Percentiles rank a stretch among this genome's conserved stretches.
phyloP scores from a whole-genome alignment of 1,140 invertebrate genomes.

The Oreohelix idahoensis region DNA sequence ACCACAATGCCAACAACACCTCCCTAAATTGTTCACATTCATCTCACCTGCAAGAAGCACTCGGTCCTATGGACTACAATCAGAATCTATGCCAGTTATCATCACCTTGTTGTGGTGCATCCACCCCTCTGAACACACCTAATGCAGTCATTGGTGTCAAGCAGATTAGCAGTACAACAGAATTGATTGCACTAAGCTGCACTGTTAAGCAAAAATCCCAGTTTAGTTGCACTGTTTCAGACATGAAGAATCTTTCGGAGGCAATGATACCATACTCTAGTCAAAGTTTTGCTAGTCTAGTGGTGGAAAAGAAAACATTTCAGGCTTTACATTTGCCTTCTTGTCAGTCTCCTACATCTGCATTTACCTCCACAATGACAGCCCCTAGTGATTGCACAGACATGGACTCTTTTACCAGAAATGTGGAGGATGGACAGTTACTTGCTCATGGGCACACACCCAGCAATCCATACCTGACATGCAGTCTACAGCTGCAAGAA shows the following conservation, averaged over 20 bases:
- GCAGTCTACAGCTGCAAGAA: not conserved
- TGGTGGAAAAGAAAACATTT: not conserved
- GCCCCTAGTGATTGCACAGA: not conserved
- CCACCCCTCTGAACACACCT: no score
- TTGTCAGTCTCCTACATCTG: not conserved
- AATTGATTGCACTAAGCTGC: not conserved
- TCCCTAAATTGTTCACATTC: not conserved
- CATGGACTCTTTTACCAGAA: not conserved
- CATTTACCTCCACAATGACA: not conserved
- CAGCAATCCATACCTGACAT: not conserved
- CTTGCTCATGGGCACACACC: not conserved
- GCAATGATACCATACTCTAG: not conserved
- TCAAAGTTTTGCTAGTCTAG: not conserved
- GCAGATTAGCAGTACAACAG: not conserved
- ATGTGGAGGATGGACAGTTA: not conserved
- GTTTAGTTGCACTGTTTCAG: not conserved
- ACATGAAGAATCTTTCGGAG: not conserved
- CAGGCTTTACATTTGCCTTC: not conserved
- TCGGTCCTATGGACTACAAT: not conserved
- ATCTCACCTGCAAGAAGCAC: not conserved
- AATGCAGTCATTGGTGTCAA: not conserved
- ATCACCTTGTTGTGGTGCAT: no score
- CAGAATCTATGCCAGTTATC: not conserved
- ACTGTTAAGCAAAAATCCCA: not conserved
- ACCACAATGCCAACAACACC: slow-evolving; percentile 31